Evolutionary conservation across 2,888 invertebrate genomes (phyloP), one percentile per base, ranked within the genome.

Genomic region (Ceriagrion tenellum): DNA sequence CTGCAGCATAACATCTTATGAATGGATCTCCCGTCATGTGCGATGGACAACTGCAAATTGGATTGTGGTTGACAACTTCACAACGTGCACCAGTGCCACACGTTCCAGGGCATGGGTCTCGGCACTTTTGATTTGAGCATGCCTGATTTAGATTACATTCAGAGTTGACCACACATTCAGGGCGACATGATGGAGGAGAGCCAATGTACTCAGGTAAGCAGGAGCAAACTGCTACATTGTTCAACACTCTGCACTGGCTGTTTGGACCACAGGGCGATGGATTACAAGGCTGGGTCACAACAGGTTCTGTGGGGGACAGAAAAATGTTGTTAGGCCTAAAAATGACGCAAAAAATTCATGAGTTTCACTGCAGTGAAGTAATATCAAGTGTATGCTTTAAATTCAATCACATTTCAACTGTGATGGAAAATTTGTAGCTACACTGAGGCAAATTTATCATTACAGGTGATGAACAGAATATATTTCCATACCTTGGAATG

Each of bases 91-190:
- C 97, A 18, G 98, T 96, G 55, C 98, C 98, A 96, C 98, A 99
- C 30, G 98, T 97, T 95, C 98, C 98, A 91, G 97, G 97, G 96
- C 98, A 99, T 30, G 98, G 98, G 97, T 99, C 98, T 95, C 98
- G 97, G 96, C 99, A 99, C 97, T 98, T 98, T 96, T 98, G 98
- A 96, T 98, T 98, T 96, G 98, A 98, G 96, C 99, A 99, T 35
- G 98, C 98, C 96, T 98, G 97, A 96, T 98, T 98, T 63, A 98
- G 97, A 13, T 98, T 97, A 97, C 99, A 99, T 96, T 99, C 98
- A 3, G 98, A 97, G 96, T 98, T 98, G 30, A 98, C 98, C 12
- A 98, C 97, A 96, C 99, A 99, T 97, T 98, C 98, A 16, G 98
- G 98, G 96, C 98, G 97, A 96, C 98, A 98, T 93, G 98, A 97